Evolutionary conservation across 2,888 invertebrate genomes (phyloP).

Genomic region (Diaphora mendica): DNA sequence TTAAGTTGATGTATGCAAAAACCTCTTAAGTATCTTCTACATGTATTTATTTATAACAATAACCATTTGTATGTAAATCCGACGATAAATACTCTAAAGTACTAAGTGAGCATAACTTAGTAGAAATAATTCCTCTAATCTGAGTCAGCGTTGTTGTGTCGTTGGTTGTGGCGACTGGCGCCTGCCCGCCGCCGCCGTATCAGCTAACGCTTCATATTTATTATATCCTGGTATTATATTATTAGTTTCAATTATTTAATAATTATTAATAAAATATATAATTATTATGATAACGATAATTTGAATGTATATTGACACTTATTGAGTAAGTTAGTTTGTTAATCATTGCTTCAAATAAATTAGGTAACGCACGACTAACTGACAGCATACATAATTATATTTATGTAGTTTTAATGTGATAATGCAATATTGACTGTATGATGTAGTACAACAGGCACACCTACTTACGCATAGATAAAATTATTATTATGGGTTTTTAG

Average conservation of each 20-base stretch:
- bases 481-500: no score
- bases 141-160: conserved; percentile 66
- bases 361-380: no score
- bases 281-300: neutral
- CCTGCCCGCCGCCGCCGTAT: conserved; percentile 54
- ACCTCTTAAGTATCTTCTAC: neutral
- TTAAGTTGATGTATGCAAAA: neutral
- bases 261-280: conserved; percentile 34
- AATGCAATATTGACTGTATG: no score
- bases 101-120: conserved; percentile 66
- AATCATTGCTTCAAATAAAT: neutral
- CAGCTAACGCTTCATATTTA: conserved; percentile 55
- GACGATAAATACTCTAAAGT: conserved; percentile 38
- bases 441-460: no score
- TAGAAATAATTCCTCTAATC: conserved; percentile 61
- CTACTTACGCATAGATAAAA: no score
- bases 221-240: conserved; percentile 63
- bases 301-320: neutral
- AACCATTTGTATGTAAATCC: conserved; percentile 1
- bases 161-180: conserved; percentile 70
- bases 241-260: conserved; percentile 50
- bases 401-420: no score
- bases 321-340: neutral
- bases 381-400: no score
- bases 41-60: neutral